A percentile compares a stretch with the other conserved stretches of the same genome.
Conservation (phyloP, 2,797 vertebrate genomes). For the Microtus agrestis region DNA sequence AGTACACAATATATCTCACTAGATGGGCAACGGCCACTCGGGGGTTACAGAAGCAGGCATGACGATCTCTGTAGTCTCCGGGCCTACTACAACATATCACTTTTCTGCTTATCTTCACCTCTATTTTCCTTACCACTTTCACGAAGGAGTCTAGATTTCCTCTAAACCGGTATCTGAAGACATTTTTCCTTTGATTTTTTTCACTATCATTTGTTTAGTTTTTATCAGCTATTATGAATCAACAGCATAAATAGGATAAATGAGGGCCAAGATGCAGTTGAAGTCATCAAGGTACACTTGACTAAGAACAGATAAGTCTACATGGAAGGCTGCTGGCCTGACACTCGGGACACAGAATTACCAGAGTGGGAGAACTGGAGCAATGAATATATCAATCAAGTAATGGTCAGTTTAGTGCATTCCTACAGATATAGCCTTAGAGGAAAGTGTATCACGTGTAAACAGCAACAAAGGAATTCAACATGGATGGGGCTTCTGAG, state of each 20-base stretch:
- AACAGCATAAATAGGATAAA: background rate
- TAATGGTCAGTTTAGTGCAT: background rate
- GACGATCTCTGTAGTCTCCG: background rate
- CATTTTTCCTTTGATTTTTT: background rate
- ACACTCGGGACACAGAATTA: background rate
- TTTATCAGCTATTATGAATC: background rate
- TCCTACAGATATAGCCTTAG: background rate
- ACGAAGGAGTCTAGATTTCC: background rate
- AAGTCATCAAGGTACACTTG: background rate
- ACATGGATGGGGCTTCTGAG: background rate
- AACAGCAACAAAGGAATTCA: background rate
- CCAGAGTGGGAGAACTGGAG: too few relatives aligned
- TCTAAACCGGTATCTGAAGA: background rate
- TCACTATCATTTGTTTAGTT: background rate
- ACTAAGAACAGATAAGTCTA: background rate
- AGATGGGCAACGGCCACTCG: background rate
- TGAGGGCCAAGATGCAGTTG: background rate
- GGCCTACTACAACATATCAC: background rate
- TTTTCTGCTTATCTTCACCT: background rate
- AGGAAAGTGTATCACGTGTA: background rate
- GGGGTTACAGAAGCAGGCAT: rapidly evolving
- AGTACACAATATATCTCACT: background rate
- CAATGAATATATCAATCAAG: background rate
- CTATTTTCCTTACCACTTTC: background rate
- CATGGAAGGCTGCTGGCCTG: background rate